These are phyloP conservation scores for Bombyx huttoni DNA, from an alignment of 2,888 invertebrate genomes.

Conservation along the genomic window DNA sequence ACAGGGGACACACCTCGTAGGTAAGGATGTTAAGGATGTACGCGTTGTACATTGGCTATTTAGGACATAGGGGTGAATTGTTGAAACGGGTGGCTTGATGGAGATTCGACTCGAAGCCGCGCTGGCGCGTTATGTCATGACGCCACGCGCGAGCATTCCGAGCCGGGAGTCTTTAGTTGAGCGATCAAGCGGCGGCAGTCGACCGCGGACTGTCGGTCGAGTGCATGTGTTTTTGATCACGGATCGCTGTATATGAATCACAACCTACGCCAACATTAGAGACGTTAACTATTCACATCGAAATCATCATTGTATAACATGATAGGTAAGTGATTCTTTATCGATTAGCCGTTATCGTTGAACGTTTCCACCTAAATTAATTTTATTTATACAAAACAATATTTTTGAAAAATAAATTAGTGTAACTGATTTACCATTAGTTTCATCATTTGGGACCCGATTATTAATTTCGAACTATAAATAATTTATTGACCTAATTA, in stretches of 20 bases:
- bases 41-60: background rate
- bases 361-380: too few relatives aligned
- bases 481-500: too few relatives aligned
- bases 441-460: too few relatives aligned
- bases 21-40: background rate
- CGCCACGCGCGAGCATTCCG: conserved; percentile 14
- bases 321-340: conserved; percentile 50
- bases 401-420: too few relatives aligned
- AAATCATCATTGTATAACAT: conserved; percentile 42
- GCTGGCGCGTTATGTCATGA: conserved; percentile 10
- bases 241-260: conserved; percentile 25
- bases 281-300: conserved; percentile 44
- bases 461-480: too few relatives aligned
- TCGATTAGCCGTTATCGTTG: conserved; percentile 5
- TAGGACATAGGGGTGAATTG: conserved; percentile 1
- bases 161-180: conserved; percentile 12
- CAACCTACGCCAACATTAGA: conserved; percentile 69
- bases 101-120: conserved; percentile 4
- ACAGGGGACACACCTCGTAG: too few relatives aligned
- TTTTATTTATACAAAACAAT: too few relatives aligned
- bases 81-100: background rate
- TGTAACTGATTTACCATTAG: too few relatives aligned
- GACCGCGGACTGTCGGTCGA: conserved; percentile 47
- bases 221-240: conserved; percentile 34
- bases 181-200: conserved; percentile 40